Base-by-base conservation (phyloP, 2,888 invertebrate species). In the Netelia fuscicornis region DNA sequence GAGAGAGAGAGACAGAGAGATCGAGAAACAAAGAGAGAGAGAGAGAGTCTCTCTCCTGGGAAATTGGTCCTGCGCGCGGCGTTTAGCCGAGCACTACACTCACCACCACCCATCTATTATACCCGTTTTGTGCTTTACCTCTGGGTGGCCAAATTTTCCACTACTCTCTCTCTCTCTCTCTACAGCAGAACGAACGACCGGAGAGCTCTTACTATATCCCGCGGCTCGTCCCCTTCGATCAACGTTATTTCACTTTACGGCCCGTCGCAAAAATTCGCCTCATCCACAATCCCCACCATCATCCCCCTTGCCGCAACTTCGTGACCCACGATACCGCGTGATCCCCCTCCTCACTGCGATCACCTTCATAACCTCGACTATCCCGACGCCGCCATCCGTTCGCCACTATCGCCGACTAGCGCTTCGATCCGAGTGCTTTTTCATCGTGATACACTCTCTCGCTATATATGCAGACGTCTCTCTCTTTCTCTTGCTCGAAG, bases 51-150 rank as follows among this genome's bases (percentile, higher is more conserved):
- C 87, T 88, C 92, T 91, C 92, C 87, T 90, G 92, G 92, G 92
- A 92, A 92, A 92, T 92, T 92, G 92, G 90, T 90, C 88, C 91
- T 88, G 84, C 58, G 62, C 83, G 62, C 83, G 89, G 17, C 90
- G 90, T 91, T 88, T 88, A 88, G 88, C 89, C 88, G 9, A 89
- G 89, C 90, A 89, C 87, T 88, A 86, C 87, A 88, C 89, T 92
- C 90, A 89, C 92, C 91, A 91, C 92, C 92, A 91, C 92, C 92
- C 92, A 92, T 92, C 92, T 92, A 92, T 92, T 92, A 92, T 89
- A 90, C 89, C 88, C 90, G 91, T 89, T 91, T 91, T 90, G 90
- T 90, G 91, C 90, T 91, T 91, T 90, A 91, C 92, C 91, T 91
- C 91, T 91, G 91, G 92, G 92, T 92, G 92, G 92, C 90, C 92